Evolutionary conservation across 2,113 vertebrate species (phyloP).

Genomic region (Trichomycterus rosablanca): DNA sequence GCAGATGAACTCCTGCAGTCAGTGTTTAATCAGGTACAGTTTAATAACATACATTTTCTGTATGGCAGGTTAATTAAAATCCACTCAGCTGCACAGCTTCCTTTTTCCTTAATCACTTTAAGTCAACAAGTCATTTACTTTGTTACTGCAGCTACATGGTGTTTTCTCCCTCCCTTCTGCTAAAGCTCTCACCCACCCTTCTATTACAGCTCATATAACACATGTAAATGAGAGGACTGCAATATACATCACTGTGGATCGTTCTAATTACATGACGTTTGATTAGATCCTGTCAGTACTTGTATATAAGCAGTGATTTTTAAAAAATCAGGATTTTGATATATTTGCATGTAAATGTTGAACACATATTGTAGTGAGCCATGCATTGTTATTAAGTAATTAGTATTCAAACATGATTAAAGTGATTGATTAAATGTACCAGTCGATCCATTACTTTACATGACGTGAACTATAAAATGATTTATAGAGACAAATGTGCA

Average conservation of each 20-base stretch:
- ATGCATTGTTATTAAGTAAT: slow-evolving; percentile 15
- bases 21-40: slow-evolving; percentile 60
- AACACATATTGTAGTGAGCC: not conserved
- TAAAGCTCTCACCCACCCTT: no score
- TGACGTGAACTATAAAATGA: no score
- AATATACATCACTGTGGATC: slow-evolving; percentile 6
- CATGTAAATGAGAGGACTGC: slow-evolving; percentile 57
- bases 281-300: not conserved
- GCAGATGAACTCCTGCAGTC: slow-evolving; percentile 62
- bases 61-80: slow-evolving; percentile 72
- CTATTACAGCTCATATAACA: slow-evolving; percentile 57
- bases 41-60: slow-evolving; percentile 67
- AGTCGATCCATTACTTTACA: slow-evolving; percentile 5
- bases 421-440: not conserved
- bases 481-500: no score
- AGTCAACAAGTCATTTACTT: slow-evolving; percentile 67
- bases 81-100: slow-evolving; percentile 55
- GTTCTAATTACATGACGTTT: not conserved
- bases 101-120: slow-evolving; percentile 61
- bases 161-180: slow-evolving; percentile 39
- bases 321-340: not conserved
- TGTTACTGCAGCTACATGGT: slow-evolving; percentile 42
- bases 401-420: slow-evolving; percentile 11
- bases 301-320: not conserved
- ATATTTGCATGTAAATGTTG: not conserved